A percentile compares a stretch with the other conserved stretches of the same genome.
Evolutionary conservation across 2,797 vertebrate species (phyloP).

Genomic region (Bovichtus diacanthus): DNA sequence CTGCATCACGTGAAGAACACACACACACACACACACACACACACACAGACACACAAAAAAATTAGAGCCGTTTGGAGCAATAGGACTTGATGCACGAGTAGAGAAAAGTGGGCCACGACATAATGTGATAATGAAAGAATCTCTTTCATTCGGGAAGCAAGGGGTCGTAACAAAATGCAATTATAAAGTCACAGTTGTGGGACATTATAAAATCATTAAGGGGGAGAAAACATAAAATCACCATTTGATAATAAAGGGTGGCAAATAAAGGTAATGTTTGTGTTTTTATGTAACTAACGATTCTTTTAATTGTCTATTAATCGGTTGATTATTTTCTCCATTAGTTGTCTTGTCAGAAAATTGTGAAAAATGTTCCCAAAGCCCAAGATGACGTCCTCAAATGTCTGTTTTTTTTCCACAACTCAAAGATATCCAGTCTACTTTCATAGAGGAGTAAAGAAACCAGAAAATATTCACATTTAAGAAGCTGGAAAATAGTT

Average conservation of each 20-base stretch:
- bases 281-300: too few relatives aligned
- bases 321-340: too few relatives aligned
- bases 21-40: slow-evolving; percentile 19
- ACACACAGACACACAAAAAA: slow-evolving; percentile 19
- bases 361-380: too few relatives aligned
- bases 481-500: too few relatives aligned
- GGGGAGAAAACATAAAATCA: background rate
- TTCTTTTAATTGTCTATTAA: too few relatives aligned
- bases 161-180: background rate
- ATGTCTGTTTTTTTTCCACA: too few relatives aligned
- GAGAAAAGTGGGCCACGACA: background rate
- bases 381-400: too few relatives aligned
- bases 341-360: too few relatives aligned
- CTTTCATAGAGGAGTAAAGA: too few relatives aligned
- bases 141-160: slow-evolving; percentile 1
- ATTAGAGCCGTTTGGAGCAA: background rate
- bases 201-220: slow-evolving; percentile 7
- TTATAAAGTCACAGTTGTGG: background rate
- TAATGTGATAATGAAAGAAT: background rate
- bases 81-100: background rate
- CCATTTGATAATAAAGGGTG: background rate
- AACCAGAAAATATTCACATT: too few relatives aligned
- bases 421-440: too few relatives aligned
- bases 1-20: slow-evolving; percentile 82
- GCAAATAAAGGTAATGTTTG: background rate